Conservation (phyloP, 2,888 invertebrate species). For the Napeogenes inachia region DNA sequence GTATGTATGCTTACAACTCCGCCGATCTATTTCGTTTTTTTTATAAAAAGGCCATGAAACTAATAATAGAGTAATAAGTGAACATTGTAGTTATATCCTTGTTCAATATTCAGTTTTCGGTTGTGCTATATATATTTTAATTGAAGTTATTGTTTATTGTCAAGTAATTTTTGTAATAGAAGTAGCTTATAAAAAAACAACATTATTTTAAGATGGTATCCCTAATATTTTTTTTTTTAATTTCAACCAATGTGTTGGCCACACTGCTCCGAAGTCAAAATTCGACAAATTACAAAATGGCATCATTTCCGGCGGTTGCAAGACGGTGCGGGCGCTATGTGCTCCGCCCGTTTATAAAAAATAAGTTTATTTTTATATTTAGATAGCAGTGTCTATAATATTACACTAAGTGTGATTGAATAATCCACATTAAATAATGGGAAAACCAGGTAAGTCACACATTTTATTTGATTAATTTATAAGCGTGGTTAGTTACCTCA, state of each 20-base stretch:
- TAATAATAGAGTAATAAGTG: no score
- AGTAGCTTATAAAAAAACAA: not conserved
- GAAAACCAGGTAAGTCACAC: slow-evolving; percentile 62
- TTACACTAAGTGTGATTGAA: slow-evolving; percentile 21
- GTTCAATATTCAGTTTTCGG: no score
- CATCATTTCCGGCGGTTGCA: slow-evolving; percentile 58
- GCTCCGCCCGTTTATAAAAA: slow-evolving; percentile 45
- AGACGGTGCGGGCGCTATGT: slow-evolving; percentile 55
- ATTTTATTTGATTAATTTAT: slow-evolving; percentile 6
- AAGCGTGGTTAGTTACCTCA: slow-evolving; percentile 39
- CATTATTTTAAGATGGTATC: slow-evolving; percentile 11
- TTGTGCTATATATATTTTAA: no score
- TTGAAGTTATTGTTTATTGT: no score
- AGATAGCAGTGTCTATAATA: slow-evolving; percentile 38
- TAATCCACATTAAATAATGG: slow-evolving; percentile 42
- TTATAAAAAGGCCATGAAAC: no score
- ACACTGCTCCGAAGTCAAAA: slow-evolving; percentile 1
- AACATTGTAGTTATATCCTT: no score
- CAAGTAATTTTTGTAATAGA: no score
- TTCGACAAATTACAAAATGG: slow-evolving; percentile 47
- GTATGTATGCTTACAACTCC: no score
- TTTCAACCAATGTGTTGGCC: not conserved
- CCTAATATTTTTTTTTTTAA: not conserved
- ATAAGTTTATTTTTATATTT: slow-evolving; percentile 55
- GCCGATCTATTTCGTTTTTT: no score